Evolutionary conservation across 2,797 vertebrate species (phyloP), one percentile per base, ranked within the genome.

Genomic region (Clarias laeviceps): DNA sequence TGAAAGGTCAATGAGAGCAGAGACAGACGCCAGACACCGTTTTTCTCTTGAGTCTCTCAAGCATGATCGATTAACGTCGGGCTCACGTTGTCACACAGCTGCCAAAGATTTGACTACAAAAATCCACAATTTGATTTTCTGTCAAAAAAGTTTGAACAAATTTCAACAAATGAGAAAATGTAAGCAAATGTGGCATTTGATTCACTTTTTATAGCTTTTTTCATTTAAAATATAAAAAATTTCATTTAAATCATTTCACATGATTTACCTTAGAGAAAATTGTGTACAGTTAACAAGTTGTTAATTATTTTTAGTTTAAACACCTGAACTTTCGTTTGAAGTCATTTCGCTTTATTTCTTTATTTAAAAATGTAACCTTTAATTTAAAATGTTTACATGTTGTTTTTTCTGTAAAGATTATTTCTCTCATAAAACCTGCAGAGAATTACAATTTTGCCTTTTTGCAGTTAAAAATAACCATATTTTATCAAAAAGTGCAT

Each of bases 1-100:
- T 87, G 90, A 95, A 95, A 94, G 94, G 94, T 95, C 95, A 94
- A 82, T 57, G 64, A 88, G 88, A 91, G 81, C 62, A 50, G 54
- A 84, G 82, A 81, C 80, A 68, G 74, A 86, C 88, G 85, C 66
- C 80, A 76, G 56, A 79, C 37, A 22, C 64, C 74, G 70, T 85
- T 84, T 82, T 57, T 5, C 37, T 27, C 34, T 27, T 32, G 20
- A 61, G 72, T 64, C 73, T 80, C 45, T 76, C 8, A 17, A 45
- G 72, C 22, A 34, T 14, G 45, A 86, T 80, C 81, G 57, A 85
- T 83, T 79, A 70, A 56, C 66, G 6, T 5, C 29, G 24, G 2
- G 20, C 8, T 56, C 62, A 12, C n/a, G 62, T 17, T 68, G 82
- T 66, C 73, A 74, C 65, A 34, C 62, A 32, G 40, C 62, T 62